Evolutionary conservation across 2,888 invertebrate genomes (phyloP).

Genomic region (Agrotis exclamationis): DNA sequence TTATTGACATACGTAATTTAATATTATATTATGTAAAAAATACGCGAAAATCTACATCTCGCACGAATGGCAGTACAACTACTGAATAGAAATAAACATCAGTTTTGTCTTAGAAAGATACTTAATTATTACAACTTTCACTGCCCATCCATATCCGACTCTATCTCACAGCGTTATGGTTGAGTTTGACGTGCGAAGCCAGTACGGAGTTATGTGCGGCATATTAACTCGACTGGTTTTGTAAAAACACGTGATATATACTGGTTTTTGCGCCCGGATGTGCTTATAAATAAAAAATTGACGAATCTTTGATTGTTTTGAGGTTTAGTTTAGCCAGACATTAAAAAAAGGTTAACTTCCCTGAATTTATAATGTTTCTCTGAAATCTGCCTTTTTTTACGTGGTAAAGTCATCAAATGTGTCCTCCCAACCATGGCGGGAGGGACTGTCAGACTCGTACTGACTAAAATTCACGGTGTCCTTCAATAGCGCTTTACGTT

Average conservation of each 20-base stretch:
- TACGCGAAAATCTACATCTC: constrained; percentile 36
- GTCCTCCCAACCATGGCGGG: too few species aligned
- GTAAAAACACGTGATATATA: constrained; percentile 37
- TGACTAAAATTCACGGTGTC: too few species aligned
- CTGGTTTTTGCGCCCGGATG: constrained; percentile 39
- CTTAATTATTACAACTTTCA: constrained; percentile 40
- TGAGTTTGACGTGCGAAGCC: neutral
- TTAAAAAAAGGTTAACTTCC: neutral
- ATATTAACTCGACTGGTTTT: constrained; percentile 61
- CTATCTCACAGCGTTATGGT: constrained; percentile 4
- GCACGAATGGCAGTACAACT: constrained; percentile 27
- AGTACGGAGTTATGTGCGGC: constrained; percentile 36
- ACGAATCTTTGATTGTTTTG: constrained; percentile 25
- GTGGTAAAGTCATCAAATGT: too few species aligned
- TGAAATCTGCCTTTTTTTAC: too few species aligned
- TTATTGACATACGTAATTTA: neutral
- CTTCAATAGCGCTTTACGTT: too few species aligned
- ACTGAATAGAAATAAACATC: constrained; percentile 46
- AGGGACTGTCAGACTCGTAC: too few species aligned
- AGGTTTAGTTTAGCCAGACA: neutral
- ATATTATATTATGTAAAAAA: neutral
- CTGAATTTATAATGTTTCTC: too few species aligned
- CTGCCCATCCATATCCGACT: constrained; percentile 2
- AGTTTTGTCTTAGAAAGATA: constrained; percentile 42
- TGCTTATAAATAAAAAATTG: constrained; percentile 24